phyloP scores from a whole-genome alignment of 92 coral and sea anemone species.

The Bergia sp. region DNA sequence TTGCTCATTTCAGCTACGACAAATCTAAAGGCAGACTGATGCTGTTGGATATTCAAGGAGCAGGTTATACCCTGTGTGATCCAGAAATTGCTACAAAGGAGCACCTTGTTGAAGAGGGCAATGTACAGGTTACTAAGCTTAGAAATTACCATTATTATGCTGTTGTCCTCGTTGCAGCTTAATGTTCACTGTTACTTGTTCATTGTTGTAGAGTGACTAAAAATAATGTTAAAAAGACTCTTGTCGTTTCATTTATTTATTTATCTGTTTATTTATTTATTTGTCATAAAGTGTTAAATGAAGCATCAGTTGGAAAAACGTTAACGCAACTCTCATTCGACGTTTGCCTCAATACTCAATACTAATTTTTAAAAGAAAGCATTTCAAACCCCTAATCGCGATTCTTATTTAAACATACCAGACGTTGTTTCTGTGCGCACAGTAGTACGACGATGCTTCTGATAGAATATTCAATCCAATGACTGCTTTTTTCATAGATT shows the following conservation, averaged over 20 bases:
- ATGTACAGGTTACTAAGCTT: neutral
- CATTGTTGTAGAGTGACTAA: constrained; percentile 22
- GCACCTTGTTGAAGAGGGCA: no score
- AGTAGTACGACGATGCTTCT: constrained; percentile 17
- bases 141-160: constrained; percentile 15
- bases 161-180: constrained; percentile 20
- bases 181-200: constrained; percentile 21
- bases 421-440: constrained; percentile 18
- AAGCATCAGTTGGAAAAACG: constrained; percentile 22
- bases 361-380: constrained; percentile 8
- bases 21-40: constrained; percentile 50
- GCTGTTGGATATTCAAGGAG: constrained; percentile 53
- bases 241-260: constrained; percentile 10
- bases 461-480: constrained; percentile 12
- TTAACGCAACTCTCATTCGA: constrained; percentile 18
- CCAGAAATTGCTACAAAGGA: constrained; percentile 43
- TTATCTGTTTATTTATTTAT: neutral
- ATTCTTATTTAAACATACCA: constrained; percentile 2
- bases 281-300: constrained; percentile 30
- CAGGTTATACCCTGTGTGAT: constrained; percentile 39
- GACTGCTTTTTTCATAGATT: constrained; percentile 27
- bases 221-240: constrained; percentile 21
- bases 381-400: constrained; percentile 17
- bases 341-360: constrained; percentile 21
- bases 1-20: constrained; percentile 49